phyloP scores from a whole-genome alignment of 2,113 vertebrate species.

The Trichechus manatus region DNA sequence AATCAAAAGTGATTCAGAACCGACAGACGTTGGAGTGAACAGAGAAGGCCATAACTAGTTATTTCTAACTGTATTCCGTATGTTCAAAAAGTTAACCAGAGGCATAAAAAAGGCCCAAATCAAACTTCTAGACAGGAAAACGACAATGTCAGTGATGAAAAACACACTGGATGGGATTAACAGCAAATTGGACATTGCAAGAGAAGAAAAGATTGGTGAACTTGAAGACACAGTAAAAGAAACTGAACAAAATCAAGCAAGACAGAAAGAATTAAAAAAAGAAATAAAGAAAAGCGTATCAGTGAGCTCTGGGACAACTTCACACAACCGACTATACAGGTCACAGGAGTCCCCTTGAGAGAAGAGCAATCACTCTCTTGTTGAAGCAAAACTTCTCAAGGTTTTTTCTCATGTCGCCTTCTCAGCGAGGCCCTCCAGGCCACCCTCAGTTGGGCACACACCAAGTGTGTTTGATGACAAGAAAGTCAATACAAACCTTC shows the following conservation, averaged over 20 bases:
- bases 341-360: too few relatives aligned
- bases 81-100: background rate
- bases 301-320: background rate
- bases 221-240: background rate
- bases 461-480: background rate
- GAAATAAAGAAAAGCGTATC: background rate
- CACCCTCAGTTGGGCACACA: background rate
- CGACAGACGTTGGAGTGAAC: background rate
- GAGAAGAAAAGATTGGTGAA: background rate
- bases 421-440: background rate
- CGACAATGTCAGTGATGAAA: background rate
- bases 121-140: too few relatives aligned
- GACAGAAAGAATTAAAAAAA: background rate
- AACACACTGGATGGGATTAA: background rate
- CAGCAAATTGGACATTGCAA: background rate
- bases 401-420: background rate
- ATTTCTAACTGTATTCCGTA: background rate
- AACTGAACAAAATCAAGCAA: background rate
- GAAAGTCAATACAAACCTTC: conserved; percentile 89
- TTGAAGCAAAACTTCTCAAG: too few relatives aligned
- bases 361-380: too few relatives aligned
- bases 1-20: background rate
- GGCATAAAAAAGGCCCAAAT: background rate
- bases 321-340: too few relatives aligned
- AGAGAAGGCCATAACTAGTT: background rate